Evolutionary conservation across 2,797 vertebrate genomes (phyloP), one percentile per base, ranked within the genome.

Genomic region (Anabacerthia variegaticeps): DNA sequence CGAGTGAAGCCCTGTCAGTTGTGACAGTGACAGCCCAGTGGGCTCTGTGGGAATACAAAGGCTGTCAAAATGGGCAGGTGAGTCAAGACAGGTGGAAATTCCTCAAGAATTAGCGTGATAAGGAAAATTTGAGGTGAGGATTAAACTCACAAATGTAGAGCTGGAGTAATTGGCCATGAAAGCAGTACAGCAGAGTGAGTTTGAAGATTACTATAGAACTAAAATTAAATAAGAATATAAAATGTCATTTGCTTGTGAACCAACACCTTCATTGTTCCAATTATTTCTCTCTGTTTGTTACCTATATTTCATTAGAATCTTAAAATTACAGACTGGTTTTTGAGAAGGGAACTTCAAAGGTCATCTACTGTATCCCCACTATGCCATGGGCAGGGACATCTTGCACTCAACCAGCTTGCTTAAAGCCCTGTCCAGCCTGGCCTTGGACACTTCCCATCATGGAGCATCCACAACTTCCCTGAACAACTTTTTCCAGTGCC

Each of bases 311-410:
- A 43, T 41, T 74, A 58, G 27, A 71, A 48, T 51, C 75, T 32
- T 8, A 56, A 32, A 66, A 52, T 39, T 59, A 55, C 18, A 43
- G 32, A 63, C 55, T 39, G 5, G 6, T 85, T 88, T 88, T 52
- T 78, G 13, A 52, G 56, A 81, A 89, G 14, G 24, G 32, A 54
- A 28, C 16, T 58, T 66, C 30, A 49, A 68, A 82, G 10, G 9
- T 14, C n/a, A 30, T 4, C 17, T 43, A 30, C 14, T 24, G 4
- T 6, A 37, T 1, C 6, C 3, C 1, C 2, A 37, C 7, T 10
- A 13, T 84, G 30, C 21, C 32, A 17, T 26, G 6, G 23, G 1
- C 32, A 62, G 43, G 59, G 21, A 36, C 26, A 54, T 2, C 26
- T 56, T 61, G 4, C 59, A 43, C 8, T 54, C 10, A 6, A 12